Conservation (phyloP, 2,797 vertebrate genomes). For the Chrysolophus pictus region DNA sequence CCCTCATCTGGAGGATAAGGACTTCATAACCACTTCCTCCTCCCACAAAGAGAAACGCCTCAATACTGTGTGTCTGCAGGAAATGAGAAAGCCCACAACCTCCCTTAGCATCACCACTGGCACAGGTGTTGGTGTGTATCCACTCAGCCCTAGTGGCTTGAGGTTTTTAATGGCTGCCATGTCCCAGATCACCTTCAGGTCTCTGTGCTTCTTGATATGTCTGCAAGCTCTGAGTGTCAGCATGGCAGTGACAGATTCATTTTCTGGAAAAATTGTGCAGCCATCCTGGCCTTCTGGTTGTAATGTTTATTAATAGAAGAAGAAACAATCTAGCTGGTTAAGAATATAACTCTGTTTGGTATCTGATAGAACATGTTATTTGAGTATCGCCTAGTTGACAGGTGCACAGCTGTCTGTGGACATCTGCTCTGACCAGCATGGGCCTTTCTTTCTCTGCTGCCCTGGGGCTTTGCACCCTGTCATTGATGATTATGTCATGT, state of each 20-base stretch:
- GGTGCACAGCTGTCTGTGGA: background rate
- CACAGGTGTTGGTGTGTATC: background rate
- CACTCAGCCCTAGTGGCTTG: background rate
- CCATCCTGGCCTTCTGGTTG: background rate
- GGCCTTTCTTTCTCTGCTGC: background rate
- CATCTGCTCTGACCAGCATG: background rate
- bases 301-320: background rate
- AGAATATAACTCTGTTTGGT: background rate
- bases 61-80: background rate
- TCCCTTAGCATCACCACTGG: background rate
- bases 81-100: background rate
- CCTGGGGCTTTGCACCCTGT: conserved; percentile 21
- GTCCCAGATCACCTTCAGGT: background rate
- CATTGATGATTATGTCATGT: conserved; percentile 39
- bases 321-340: background rate
- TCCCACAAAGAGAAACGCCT: background rate
- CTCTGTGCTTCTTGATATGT: fast-evolving
- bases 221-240: background rate
- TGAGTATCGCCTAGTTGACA: background rate
- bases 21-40: background rate
- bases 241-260: fast-evolving
- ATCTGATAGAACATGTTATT: background rate
- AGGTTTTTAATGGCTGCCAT: background rate
- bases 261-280: background rate
- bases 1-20: background rate